Evolutionary conservation across 1,140 invertebrate genomes (phyloP).

Genomic region (Argopecten irradians): DNA sequence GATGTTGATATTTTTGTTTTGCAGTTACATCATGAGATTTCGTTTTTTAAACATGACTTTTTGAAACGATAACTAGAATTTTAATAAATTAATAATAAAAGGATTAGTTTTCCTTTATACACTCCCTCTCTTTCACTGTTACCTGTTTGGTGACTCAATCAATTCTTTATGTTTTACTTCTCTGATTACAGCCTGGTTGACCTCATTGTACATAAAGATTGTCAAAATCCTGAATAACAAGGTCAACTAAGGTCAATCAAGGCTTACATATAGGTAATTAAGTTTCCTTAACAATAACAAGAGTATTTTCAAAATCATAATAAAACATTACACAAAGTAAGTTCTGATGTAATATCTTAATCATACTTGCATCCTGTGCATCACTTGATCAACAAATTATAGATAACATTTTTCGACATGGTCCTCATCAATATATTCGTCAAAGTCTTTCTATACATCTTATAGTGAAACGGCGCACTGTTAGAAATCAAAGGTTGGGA

Average conservation of each 20-base stretch:
- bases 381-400: neutral
- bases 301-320: constrained; percentile 17
- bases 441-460: neutral
- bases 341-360: neutral
- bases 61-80: neutral
- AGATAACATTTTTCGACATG: neutral
- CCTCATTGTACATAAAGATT: neutral
- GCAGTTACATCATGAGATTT: neutral
- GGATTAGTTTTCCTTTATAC: neutral
- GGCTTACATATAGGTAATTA: neutral
- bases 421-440: constrained; percentile 17
- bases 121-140: neutral
- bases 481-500: neutral
- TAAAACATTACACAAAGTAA: neutral
- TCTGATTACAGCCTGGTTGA: neutral
- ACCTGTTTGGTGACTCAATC: neutral
- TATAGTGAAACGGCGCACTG: constrained; percentile 1
- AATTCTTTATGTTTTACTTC: neutral
- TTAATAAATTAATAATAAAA: neutral
- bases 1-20: neutral
- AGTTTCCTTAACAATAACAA: neutral
- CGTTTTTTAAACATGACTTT: neutral
- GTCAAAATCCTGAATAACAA: neutral
- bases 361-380: neutral
- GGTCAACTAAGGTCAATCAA: constrained; percentile 7